Percentiles rank a stretch among this genome's conserved stretches.
Evolutionary conservation across 2,113 vertebrate species (phyloP).

Genomic region (Aix galericulata): DNA sequence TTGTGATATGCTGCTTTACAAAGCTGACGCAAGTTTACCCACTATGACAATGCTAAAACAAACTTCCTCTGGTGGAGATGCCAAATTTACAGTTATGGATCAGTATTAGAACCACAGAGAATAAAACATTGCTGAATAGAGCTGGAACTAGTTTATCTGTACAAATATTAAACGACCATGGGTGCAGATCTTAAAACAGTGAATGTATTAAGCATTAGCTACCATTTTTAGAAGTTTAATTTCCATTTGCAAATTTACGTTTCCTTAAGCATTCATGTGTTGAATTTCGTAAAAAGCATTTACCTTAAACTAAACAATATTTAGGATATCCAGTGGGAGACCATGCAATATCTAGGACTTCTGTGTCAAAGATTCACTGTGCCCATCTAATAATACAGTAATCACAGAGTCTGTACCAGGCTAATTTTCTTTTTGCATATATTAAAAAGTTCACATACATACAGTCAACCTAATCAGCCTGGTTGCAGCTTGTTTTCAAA

Average conservation of each 20-base stretch:
- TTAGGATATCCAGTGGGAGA: not conserved
- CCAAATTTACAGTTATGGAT: not conserved
- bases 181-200: not conserved
- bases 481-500: not conserved
- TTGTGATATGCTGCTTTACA: not conserved
- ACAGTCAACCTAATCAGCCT: not conserved
- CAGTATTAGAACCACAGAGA: not conserved
- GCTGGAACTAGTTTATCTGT: not conserved
- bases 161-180: not conserved
- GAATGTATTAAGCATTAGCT: not conserved
- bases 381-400: not conserved
- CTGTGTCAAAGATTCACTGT: not conserved
- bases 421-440: not conserved
- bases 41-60: not conserved
- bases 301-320: not conserved
- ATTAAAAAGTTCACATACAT: not conserved
- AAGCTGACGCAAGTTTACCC: not conserved
- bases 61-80: not conserved
- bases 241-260: not conserved
- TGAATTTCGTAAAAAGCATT: not conserved
- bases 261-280: accelerated
- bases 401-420: not conserved
- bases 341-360: not conserved
- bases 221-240: not conserved
- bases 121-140: not conserved